phyloP scores from a whole-genome alignment of 2,888 invertebrate genomes.

The Nyleta sp. region DNA sequence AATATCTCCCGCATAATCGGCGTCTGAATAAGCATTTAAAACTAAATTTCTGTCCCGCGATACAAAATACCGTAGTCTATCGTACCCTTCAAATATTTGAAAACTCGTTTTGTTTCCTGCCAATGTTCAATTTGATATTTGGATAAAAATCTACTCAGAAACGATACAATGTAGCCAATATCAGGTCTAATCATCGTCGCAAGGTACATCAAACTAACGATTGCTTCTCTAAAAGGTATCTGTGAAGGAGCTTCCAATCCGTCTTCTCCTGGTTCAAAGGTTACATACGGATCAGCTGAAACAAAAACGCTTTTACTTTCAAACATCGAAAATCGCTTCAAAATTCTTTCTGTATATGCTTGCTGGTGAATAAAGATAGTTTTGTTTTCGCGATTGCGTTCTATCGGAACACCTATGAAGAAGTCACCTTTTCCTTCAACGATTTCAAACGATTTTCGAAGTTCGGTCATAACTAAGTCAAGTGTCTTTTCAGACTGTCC shows the following conservation, averaged over 20 bases:
- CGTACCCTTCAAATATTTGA: not conserved
- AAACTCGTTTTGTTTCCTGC: not conserved
- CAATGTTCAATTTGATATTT: conserved; percentile 1
- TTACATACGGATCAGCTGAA: conserved; percentile 1
- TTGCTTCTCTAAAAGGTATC: too few species aligned
- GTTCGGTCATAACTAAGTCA: not conserved
- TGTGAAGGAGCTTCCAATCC: too few species aligned
- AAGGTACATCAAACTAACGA: too few species aligned
- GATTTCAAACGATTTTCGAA: not conserved
- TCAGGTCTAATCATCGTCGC: too few species aligned
- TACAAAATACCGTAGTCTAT: not conserved
- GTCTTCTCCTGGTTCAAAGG: too few species aligned
- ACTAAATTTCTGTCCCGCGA: not conserved
- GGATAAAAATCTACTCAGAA: too few species aligned
- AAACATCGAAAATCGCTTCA: not conserved
- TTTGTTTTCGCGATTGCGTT: not conserved
- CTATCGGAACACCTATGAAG: conserved; percentile 10
- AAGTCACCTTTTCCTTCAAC: not conserved
- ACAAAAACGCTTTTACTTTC: not conserved
- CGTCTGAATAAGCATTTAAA: not conserved
- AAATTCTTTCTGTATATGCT: not conserved
- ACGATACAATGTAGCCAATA: too few species aligned
- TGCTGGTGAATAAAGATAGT: conserved; percentile 2
- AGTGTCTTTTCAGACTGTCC: not conserved
- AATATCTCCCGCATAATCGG: not conserved